A percentile compares a stretch with the other conserved stretches of the same genome.
Evolutionary conservation across 2,888 invertebrate species (phyloP).

Genomic region (Trypoxylon attenuatum): DNA sequence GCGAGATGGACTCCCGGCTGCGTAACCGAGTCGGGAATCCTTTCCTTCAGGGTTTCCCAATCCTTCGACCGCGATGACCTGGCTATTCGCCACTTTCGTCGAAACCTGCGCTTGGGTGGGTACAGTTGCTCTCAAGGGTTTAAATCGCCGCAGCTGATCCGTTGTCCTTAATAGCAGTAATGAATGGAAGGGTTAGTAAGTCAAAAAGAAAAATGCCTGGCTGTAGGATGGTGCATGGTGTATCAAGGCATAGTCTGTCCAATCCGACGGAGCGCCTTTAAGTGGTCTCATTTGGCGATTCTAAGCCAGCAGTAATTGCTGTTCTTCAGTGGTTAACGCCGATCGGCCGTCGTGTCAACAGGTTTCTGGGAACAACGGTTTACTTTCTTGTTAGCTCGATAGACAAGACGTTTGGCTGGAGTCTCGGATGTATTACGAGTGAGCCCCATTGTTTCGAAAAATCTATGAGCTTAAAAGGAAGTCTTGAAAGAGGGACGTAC

Average conservation of each 20-base stretch:
- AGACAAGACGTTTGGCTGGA: too few species aligned
- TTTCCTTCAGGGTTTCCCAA: constrained; percentile 38
- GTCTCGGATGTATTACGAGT: too few species aligned
- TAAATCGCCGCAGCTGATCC: background rate
- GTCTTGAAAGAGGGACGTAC: too few species aligned
- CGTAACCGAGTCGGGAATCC: constrained; percentile 34
- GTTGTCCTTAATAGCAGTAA: background rate
- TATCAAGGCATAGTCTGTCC: background rate
- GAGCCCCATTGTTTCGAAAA: too few species aligned
- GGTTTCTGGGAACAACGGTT: too few species aligned
- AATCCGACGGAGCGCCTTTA: background rate
- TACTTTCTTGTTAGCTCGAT: too few species aligned
- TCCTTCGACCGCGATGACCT: background rate
- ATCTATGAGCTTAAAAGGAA: too few species aligned
- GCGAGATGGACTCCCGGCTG: constrained; percentile 37
- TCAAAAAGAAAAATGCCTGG: background rate
- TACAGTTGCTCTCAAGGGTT: background rate
- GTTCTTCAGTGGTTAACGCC: too few species aligned
- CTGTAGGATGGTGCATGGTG: too few species aligned
- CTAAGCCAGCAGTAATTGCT: background rate
- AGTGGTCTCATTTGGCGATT: background rate
- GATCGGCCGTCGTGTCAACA: too few species aligned
- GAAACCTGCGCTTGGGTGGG: background rate
- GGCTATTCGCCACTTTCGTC: background rate
- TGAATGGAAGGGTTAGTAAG: background rate